Base-by-base conservation (phyloP, 2,888 invertebrate genomes). In the Drosophila tripunctata region DNA sequence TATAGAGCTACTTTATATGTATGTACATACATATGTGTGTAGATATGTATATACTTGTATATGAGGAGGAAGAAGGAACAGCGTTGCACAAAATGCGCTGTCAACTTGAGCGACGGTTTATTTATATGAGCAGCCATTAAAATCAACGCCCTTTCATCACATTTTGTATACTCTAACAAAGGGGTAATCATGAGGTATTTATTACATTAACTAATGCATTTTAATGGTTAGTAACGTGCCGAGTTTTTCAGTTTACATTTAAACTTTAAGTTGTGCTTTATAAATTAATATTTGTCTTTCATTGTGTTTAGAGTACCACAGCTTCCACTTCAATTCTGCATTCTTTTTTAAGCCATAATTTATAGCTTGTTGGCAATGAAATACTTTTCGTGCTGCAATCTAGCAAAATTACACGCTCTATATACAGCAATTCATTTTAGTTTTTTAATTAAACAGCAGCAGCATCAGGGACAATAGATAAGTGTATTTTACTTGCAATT, bases 1-100 rank as follows among this genome's bases (percentile, higher is more conserved):
- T 76, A 83, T 87, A 76, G 61, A 79, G 86, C 88, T 69, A 82
- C 77, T 87, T 79, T 73, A 65, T 61, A 50, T 43, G 38, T 41
- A 21, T 36, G 21, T 45, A 31, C 15, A 19, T 15, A 21, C 19
- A n/a, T 36, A n/a, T 45, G 19, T 36, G 19, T 41, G 33, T 31
- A 7, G 30, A 12, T 33, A 10, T 48, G 10, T 35, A 12, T 33
- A 10, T 48, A 0, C 22, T 12, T 51, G n/a, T 14, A 17, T 36
- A 14, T 21, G 12, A 30, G 27, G 43, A 51, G 44, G 40, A 40
- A 45, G 40, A n/a, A 43, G 17, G 36, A 54, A 45, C 41, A 51
- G 38, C 56, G 31, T 57, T 71, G 67, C 68, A 60, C 63, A 62
- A 72, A 83, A 54, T 79, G 71, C 72, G 75, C 72, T 82, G 68